phyloP scores from a whole-genome alignment of 2,888 invertebrate genomes.

The Congeria kusceri region DNA sequence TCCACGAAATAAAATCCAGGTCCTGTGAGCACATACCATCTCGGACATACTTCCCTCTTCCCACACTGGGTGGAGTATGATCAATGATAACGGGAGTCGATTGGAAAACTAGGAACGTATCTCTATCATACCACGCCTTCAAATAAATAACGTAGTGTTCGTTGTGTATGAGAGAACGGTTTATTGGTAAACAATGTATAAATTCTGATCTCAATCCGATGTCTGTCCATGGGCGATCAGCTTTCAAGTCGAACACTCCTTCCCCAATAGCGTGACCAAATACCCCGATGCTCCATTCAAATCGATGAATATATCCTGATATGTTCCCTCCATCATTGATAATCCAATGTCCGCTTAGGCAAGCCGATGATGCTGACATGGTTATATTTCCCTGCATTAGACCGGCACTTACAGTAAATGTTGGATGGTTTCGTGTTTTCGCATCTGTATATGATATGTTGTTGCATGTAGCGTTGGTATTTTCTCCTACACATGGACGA shows the following conservation, averaged over 20 bases:
- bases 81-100: slow-evolving; percentile 63
- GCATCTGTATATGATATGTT: too few species aligned
- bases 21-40: slow-evolving; percentile 66
- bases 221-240: slow-evolving; percentile 58
- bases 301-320: slow-evolving; percentile 14
- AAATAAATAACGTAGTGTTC: slow-evolving; percentile 53
- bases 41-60: slow-evolving; percentile 50
- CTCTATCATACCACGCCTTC: slow-evolving; percentile 55
- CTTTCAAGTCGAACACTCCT: slow-evolving; percentile 48
- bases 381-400: too few species aligned
- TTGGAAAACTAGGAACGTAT: slow-evolving; percentile 34
- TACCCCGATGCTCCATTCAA: slow-evolving; percentile 61
- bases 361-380: slow-evolving; percentile 3
- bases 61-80: slow-evolving; percentile 58
- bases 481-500: slow-evolving; percentile 39
- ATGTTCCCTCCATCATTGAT: not conserved
- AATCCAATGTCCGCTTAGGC: slow-evolving; percentile 35
- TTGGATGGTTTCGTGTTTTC: too few species aligned
- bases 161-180: slow-evolving; percentile 28
- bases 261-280: slow-evolving; percentile 34
- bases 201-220: slow-evolving; percentile 34
- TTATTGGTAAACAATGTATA: slow-evolving; percentile 53
- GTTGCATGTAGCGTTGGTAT: slow-evolving; percentile 7
- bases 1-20: slow-evolving; percentile 58
- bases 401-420: too few species aligned